Evolutionary conservation across 2,113 vertebrate species (phyloP).

Genomic region (Hepsetus odoe): DNA sequence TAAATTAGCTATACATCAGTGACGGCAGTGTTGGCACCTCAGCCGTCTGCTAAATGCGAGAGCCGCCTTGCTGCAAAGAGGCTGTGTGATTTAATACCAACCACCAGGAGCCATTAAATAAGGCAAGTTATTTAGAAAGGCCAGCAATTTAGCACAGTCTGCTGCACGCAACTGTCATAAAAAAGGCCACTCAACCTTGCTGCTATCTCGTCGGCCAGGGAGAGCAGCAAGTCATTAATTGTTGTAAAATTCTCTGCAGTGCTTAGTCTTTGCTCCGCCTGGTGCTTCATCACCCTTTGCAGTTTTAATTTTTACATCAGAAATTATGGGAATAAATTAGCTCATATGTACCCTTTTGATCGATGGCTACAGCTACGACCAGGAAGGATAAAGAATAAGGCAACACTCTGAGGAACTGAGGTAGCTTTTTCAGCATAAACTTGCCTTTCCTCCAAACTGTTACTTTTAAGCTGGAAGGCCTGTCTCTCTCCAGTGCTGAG

Average conservation of each 20-base stretch:
- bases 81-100: conserved; percentile 76
- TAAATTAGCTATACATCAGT: conserved; percentile 43
- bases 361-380: background rate
- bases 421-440: background rate
- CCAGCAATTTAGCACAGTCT: conserved; percentile 59
- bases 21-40: conserved; percentile 25
- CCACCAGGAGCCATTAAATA: conserved; percentile 81
- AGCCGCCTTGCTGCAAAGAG: conserved; percentile 55
- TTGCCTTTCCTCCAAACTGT: background rate
- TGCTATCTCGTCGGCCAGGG: conserved; percentile 28
- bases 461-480: background rate
- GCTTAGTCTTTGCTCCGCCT: background rate
- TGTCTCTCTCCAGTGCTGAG: background rate
- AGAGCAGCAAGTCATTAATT: conserved; percentile 32
- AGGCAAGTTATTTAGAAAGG: conserved; percentile 74
- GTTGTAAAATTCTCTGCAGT: conserved; percentile 7
- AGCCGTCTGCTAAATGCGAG: conserved; percentile 43
- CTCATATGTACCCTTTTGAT: background rate
- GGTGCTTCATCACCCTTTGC: background rate
- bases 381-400: background rate
- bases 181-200: conserved; percentile 30
- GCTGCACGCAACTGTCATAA: conserved; percentile 48
- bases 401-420: background rate
- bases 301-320: background rate
- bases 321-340: conserved; percentile 7